These are phyloP conservation scores for Dendrocincla tyrannina DNA, from an alignment of 2,797 vertebrate genomes.

Conservation along the genomic window DNA sequence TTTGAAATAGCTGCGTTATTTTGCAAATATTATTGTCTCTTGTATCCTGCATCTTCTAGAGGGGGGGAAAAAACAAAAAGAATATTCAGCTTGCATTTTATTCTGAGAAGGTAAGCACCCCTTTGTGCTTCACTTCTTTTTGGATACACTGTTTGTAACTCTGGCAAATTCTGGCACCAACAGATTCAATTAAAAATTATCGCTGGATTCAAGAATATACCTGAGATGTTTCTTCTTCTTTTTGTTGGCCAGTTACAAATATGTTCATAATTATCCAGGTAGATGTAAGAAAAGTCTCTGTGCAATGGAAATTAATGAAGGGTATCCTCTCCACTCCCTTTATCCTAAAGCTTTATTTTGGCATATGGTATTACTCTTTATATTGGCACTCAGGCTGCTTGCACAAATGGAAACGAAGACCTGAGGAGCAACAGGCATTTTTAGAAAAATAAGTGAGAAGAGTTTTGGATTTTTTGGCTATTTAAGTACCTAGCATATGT, in stretches of 20 bases:
- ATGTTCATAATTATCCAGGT: neutral
- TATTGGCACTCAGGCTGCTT: neutral
- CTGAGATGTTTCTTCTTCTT: neutral
- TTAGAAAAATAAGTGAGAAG: constrained; percentile 9
- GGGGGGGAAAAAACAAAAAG: neutral
- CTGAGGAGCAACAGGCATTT: neutral
- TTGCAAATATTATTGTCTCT: neutral
- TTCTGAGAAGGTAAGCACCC: neutral
- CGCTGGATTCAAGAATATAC: neutral
- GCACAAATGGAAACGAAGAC: constrained; percentile 1
- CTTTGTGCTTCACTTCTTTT: neutral
- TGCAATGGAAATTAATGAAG: neutral
- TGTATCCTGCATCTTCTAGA: neutral
- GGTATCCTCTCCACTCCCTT: neutral
- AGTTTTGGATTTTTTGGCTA: neutral
- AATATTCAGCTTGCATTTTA: neutral
- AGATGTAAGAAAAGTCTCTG: neutral
- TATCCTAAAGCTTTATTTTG: constrained; percentile 15
- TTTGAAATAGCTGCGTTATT: neutral
- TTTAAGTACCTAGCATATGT: constrained; percentile 28
- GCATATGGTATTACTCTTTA: constrained; percentile 31
- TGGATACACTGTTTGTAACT: neutral
- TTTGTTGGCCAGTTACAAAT: neutral
- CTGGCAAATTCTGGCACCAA: neutral
- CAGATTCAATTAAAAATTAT: neutral